A percentile compares a stretch with the other conserved stretches of the same genome.
These are phyloP conservation scores for Drosophila littoralis DNA, from an alignment of 1,140 invertebrate genomes.

Conservation along the genomic window DNA sequence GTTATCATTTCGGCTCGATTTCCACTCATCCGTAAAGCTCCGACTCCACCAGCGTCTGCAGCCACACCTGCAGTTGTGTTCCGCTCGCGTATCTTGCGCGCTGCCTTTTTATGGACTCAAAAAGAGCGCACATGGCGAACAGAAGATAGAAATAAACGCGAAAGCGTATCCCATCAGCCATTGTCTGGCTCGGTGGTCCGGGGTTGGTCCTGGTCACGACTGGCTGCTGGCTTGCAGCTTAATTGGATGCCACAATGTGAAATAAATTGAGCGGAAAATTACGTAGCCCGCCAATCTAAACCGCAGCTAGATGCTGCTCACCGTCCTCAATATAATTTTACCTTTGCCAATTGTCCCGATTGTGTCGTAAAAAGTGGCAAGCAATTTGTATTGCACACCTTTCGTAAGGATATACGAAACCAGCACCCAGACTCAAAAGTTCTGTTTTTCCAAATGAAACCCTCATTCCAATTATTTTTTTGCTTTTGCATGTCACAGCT, in stretches of 20 bases:
- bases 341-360: slow-evolving; percentile 55
- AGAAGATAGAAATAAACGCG: slow-evolving; percentile 8
- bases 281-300: slow-evolving; percentile 80
- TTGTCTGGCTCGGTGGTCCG: slow-evolving; percentile 32
- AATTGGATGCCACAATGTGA: slow-evolving; percentile 84
- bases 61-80: background rate
- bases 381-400: slow-evolving; percentile 35
- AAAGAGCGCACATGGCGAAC: slow-evolving; percentile 10
- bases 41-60: slow-evolving; percentile 17
- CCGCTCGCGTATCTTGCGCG: slow-evolving; percentile 3
- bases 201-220: background rate
- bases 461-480: no score
- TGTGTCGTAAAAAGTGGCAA: slow-evolving; percentile 59
- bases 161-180: slow-evolving; percentile 10
- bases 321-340: slow-evolving; percentile 47
- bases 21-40: slow-evolving; percentile 60
- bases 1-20: slow-evolving; percentile 18
- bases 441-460: no score
- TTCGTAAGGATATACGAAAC: background rate
- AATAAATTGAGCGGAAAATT: slow-evolving; percentile 85
- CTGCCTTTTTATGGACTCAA: slow-evolving; percentile 26
- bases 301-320: slow-evolving; percentile 56
- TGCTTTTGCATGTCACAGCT: no score
- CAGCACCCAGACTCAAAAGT: no score
- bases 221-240: slow-evolving; percentile 75